A percentile compares a stretch with the other conserved stretches of the same genome.
phyloP scores from a whole-genome alignment of 1,140 invertebrate species.

The Reticulitermes speratus region DNA sequence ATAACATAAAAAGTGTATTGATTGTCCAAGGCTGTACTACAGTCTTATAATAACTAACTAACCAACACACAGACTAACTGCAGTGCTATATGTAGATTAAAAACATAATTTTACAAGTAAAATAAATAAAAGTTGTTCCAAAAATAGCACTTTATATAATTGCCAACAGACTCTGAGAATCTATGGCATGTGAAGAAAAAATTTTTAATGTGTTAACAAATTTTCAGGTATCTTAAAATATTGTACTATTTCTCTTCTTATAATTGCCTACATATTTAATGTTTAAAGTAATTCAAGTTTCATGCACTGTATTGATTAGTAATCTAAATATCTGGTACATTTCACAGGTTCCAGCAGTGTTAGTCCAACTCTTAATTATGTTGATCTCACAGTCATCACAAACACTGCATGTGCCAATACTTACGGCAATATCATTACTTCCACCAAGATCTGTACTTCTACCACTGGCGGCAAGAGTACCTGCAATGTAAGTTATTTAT shows the following conservation, averaged over 20 bases:
- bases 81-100: too few species aligned
- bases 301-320: neutral
- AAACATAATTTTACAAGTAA: too few species aligned
- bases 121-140: too few species aligned
- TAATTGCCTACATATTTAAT: neutral
- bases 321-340: neutral
- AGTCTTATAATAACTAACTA: too few species aligned
- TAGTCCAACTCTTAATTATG: neutral
- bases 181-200: too few species aligned
- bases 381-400: constrained; percentile 38
- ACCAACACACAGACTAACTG: too few species aligned
- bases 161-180: too few species aligned
- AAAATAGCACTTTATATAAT: too few species aligned
- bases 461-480: constrained; percentile 45
- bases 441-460: constrained; percentile 50
- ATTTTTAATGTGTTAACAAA: too few species aligned
- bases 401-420: constrained; percentile 41
- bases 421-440: constrained; percentile 43
- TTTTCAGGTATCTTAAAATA: neutral
- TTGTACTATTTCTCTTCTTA: neutral
- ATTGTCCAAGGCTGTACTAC: too few species aligned
- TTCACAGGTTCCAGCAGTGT: constrained; percentile 26
- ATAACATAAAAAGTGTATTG: too few species aligned
- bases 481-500: constrained; percentile 38
- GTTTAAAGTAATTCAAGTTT: too few species aligned